These are phyloP conservation scores for Hedya salicella DNA, from an alignment of 2,888 invertebrate genomes.

Conservation along the genomic window DNA sequence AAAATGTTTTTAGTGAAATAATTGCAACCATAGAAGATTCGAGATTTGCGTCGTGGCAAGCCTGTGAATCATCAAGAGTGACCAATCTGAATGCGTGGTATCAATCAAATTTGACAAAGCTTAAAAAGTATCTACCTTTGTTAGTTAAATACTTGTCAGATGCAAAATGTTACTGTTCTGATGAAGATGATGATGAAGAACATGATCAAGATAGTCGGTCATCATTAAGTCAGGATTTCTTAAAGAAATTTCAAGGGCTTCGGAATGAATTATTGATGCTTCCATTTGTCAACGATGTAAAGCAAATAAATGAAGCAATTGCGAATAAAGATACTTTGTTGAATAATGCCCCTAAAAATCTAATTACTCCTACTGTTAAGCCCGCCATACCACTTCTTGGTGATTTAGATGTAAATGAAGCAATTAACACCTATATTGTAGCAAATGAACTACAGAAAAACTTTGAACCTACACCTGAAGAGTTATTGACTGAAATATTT, in stretches of 20 bases:
- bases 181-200: background rate
- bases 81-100: slow-evolving; percentile 71
- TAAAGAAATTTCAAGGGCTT: slow-evolving; percentile 51
- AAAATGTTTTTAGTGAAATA: slow-evolving; percentile 72
- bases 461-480: slow-evolving; percentile 70
- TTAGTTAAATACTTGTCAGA: slow-evolving; percentile 48
- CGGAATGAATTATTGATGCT: slow-evolving; percentile 56
- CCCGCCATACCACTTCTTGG: slow-evolving; percentile 74
- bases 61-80: slow-evolving; percentile 67
- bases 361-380: slow-evolving; percentile 55
- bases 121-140: slow-evolving; percentile 60
- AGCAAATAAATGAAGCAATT: slow-evolving; percentile 55
- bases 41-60: slow-evolving; percentile 67
- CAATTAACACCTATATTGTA: slow-evolving; percentile 66
- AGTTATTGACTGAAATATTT: slow-evolving; percentile 71
- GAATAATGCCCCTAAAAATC: slow-evolving; percentile 69
- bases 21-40: slow-evolving; percentile 71
- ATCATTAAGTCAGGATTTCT: slow-evolving; percentile 34
- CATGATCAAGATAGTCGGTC: no score
- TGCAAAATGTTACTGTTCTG: slow-evolving; percentile 8
- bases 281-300: slow-evolving; percentile 64
- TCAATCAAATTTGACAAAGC: slow-evolving; percentile 47
- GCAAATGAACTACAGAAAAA: slow-evolving; percentile 73
- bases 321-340: slow-evolving; percentile 53
- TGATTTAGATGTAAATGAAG: slow-evolving; percentile 74